A percentile compares a stretch with the other conserved stretches of the same genome.
phyloP scores from a whole-genome alignment of 2,888 invertebrate genomes.

The Erebia ligea region DNA sequence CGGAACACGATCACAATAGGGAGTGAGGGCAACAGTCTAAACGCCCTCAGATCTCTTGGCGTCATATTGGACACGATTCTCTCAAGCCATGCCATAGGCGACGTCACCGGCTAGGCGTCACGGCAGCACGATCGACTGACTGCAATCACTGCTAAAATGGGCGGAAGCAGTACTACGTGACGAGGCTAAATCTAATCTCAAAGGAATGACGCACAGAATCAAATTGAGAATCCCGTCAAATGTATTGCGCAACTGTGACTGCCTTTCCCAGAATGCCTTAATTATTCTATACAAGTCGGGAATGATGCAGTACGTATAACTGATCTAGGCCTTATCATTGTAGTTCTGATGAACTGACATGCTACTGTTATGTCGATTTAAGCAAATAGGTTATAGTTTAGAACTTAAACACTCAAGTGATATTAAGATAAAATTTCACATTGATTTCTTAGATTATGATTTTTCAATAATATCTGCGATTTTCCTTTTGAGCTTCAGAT shows the following conservation, averaged over 20 bases:
- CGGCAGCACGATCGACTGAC: slow-evolving; percentile 46
- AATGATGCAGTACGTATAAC: not conserved
- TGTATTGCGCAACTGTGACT: slow-evolving; percentile 36
- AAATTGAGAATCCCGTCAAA: slow-evolving; percentile 45
- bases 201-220: slow-evolving; percentile 52
- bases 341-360: not conserved
- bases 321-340: not conserved
- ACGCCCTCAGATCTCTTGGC: too few species aligned
- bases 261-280: slow-evolving; percentile 24
- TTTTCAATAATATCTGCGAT: too few species aligned
- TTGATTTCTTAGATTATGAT: too few species aligned
- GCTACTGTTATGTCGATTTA: not conserved
- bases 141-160: slow-evolving; percentile 58
- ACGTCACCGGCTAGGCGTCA: slow-evolving; percentile 10
- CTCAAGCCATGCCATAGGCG: not conserved
- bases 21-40: too few species aligned
- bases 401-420: not conserved
- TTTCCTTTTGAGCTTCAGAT: too few species aligned
- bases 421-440: not conserved
- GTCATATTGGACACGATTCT: too few species aligned
- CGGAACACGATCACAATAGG: too few species aligned
- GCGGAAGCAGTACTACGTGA: slow-evolving; percentile 53
- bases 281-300: not conserved
- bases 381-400: not conserved
- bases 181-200: slow-evolving; percentile 57